A percentile compares a stretch with the other conserved stretches of the same genome.
Conservation (phyloP, 2,888 invertebrate species). For the Hypercompe scribonia region DNA sequence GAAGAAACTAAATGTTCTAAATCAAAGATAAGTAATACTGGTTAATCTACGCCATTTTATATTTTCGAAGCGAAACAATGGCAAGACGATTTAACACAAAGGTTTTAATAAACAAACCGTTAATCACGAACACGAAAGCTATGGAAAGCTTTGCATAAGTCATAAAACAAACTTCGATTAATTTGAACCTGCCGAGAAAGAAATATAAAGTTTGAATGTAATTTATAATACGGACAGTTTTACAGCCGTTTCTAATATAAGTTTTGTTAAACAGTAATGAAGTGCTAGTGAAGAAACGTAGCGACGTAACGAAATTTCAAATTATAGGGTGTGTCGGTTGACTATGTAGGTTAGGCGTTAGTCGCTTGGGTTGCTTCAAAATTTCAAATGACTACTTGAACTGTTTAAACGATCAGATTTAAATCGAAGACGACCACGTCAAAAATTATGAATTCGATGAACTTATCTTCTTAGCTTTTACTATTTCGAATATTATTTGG, state of each 20-base stretch:
- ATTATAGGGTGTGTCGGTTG: constrained; percentile 35
- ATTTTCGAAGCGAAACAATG: neutral
- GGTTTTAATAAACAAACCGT: neutral
- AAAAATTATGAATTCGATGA: no score
- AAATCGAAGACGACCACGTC: no score
- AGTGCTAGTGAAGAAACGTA: constrained; percentile 33
- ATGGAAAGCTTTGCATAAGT: neutral
- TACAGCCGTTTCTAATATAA: constrained; percentile 23
- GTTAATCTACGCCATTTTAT: neutral
- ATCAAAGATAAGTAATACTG: no score
- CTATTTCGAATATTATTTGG: no score
- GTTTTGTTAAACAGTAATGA: constrained; percentile 10
- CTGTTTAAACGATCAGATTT: no score
- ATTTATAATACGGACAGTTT: constrained; percentile 9
- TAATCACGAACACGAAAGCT: neutral
- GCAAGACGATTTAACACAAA: neutral
- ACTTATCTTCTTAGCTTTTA: no score
- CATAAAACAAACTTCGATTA: constrained; percentile 6
- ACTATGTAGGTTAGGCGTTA: constrained; percentile 29
- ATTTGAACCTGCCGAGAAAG: neutral
- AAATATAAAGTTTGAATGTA: constrained; percentile 6
- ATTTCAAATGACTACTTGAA: neutral
- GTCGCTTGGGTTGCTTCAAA: neutral
- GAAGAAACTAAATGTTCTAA: no score
- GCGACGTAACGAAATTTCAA: constrained; percentile 44